phyloP scores from a whole-genome alignment of 2,888 invertebrate genomes.

The Omphaloscelis lunosa region DNA sequence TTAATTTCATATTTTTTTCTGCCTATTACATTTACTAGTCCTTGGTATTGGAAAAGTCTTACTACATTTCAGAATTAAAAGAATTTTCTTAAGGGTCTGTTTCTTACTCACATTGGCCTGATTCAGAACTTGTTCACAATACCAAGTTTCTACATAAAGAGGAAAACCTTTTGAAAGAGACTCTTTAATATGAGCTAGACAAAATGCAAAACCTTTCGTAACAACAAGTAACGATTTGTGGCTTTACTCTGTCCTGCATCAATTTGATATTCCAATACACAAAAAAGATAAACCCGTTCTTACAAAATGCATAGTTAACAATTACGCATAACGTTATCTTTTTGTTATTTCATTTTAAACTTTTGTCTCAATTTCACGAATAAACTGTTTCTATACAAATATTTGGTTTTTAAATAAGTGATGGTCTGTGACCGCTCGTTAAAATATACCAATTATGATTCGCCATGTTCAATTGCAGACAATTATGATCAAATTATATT shows the following conservation, averaged over 20 bases:
- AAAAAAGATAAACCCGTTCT: slow-evolving; percentile 15
- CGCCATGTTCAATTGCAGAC: slow-evolving; percentile 48
- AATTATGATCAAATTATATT: slow-evolving; percentile 53
- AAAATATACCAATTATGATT: slow-evolving; percentile 59
- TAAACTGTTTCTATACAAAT: slow-evolving; percentile 30
- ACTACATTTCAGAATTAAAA: neutral
- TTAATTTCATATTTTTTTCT: neutral
- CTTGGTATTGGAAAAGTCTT: neutral
- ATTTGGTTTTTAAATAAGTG: slow-evolving; percentile 39
- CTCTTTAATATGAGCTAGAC: too few species aligned
- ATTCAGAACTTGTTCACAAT: neutral
- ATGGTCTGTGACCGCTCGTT: slow-evolving; percentile 39
- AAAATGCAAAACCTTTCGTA: slow-evolving; percentile 11
- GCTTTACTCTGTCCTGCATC: neutral
- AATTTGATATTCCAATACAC: slow-evolving; percentile 29
- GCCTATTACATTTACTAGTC: neutral
- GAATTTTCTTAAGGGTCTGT: neutral
- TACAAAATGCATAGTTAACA: slow-evolving; percentile 33
- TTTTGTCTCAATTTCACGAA: slow-evolving; percentile 43
- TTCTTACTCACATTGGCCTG: too few species aligned
- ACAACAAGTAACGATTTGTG: neutral
- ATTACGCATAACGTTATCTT: slow-evolving; percentile 6
- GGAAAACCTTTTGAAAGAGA: neutral
- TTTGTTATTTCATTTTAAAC: slow-evolving; percentile 27
- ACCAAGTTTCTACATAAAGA: neutral